phyloP scores from a whole-genome alignment of 2,113 vertebrate genomes.

The Eudyptes chrysolophus region DNA sequence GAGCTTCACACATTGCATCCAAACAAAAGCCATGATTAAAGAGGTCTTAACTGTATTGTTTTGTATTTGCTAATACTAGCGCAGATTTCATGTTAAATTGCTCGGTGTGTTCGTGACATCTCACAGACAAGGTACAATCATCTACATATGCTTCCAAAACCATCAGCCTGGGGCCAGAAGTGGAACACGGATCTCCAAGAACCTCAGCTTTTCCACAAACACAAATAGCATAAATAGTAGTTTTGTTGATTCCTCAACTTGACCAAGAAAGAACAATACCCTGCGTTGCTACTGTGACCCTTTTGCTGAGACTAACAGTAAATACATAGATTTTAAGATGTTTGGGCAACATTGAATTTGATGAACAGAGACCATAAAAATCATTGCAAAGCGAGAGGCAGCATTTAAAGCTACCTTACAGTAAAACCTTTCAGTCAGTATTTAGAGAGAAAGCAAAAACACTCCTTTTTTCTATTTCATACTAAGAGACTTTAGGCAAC shows the following conservation, averaged over 20 bases:
- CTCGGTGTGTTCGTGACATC: neutral
- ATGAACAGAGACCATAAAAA: neutral
- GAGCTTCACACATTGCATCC: slow-evolving; percentile 13
- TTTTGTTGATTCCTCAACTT: neutral
- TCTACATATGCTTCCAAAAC: neutral
- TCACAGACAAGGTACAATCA: neutral
- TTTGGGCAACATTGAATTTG: neutral
- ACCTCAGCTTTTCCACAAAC: neutral
- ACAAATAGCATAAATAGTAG: neutral
- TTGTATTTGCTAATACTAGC: neutral
- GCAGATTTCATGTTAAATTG: neutral
- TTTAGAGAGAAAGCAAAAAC: neutral
- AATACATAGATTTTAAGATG: neutral
- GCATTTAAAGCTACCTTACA: neutral
- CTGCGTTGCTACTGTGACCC: neutral
- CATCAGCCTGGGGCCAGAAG: neutral
- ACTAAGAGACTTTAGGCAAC: neutral
- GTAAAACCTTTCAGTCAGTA: neutral
- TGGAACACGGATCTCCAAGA: neutral
- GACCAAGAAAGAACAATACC: neutral
- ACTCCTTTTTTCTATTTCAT: neutral
- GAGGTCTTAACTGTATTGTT: neutral
- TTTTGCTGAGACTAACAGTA: neutral
- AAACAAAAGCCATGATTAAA: slow-evolving; percentile 34
- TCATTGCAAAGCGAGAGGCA: neutral